Evolutionary conservation across 1,140 invertebrate genomes (phyloP).

Genomic region (Melitaea cinxia): DNA sequence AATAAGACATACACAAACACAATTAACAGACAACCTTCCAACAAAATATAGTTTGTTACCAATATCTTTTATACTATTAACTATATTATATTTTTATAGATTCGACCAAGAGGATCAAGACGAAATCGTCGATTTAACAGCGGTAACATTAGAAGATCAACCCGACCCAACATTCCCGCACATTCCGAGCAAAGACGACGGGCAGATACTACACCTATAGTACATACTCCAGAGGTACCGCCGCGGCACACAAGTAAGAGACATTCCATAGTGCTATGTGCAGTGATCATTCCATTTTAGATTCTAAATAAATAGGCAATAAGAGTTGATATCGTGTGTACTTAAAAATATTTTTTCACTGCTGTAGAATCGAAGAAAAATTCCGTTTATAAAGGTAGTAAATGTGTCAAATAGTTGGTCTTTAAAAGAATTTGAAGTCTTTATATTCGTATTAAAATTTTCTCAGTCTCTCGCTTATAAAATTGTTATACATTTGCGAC

Average conservation of each 20-base stretch:
- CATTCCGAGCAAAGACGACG: constrained; percentile 71
- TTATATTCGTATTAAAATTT: too few relatives aligned
- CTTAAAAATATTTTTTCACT: constrained; percentile 21
- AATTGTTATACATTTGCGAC: too few relatives aligned
- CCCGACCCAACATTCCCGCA: constrained; percentile 48
- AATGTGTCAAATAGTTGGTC: background rate
- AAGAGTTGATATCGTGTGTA: constrained; percentile 29
- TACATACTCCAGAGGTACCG: constrained; percentile 76
- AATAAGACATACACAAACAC: too few relatives aligned
- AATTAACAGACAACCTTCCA: background rate
- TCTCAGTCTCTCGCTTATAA: too few relatives aligned
- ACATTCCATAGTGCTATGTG: constrained; percentile 36
- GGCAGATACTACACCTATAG: constrained; percentile 78
- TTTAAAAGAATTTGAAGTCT: background rate
- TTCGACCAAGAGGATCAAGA: constrained; percentile 79
- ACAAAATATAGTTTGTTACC: background rate
- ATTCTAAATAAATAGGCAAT: constrained; percentile 29
- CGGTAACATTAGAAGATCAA: constrained; percentile 71
- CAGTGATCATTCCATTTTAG: constrained; percentile 41
- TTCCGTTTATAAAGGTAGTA: background rate
- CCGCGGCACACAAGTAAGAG: constrained; percentile 6
- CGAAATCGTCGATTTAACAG: constrained; percentile 79
- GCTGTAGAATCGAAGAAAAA: background rate
- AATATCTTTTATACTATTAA: too few relatives aligned
- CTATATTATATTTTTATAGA: constrained; percentile 51